phyloP scores from a whole-genome alignment of 2,888 invertebrate species.

The Drepana falcataria region DNA sequence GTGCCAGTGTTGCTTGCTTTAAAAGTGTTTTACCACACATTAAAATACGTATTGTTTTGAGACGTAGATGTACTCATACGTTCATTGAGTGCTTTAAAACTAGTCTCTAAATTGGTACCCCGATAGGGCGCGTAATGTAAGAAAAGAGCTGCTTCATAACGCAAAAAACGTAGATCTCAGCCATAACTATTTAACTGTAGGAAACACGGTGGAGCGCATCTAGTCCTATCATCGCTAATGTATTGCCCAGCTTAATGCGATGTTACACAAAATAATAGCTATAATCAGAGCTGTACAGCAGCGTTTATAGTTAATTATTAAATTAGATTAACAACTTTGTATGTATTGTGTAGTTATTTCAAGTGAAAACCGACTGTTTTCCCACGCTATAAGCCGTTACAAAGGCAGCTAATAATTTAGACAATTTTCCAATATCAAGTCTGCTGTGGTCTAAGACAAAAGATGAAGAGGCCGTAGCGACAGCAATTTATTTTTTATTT shows the following conservation, averaged over 20 bases:
- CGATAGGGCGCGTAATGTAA: no score
- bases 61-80: no score
- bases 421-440: conserved; percentile 75
- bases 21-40: no score
- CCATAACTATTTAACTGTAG: no score
- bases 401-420: conserved; percentile 71
- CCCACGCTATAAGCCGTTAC: conserved; percentile 65
- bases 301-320: conserved; percentile 14
- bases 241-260: background rate
- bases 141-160: no score
- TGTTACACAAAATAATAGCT: background rate
- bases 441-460: conserved; percentile 29
- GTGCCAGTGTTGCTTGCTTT: no score
- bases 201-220: no score
- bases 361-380: conserved; percentile 64
- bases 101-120: no score
- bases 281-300: conserved; percentile 16
- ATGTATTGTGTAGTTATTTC: conserved; percentile 37
- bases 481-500: background rate
- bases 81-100: no score
- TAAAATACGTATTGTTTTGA: no score
- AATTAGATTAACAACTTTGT: conserved; percentile 3
- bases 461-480: conserved; percentile 2
- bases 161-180: no score
- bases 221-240: no score